phyloP scores from a whole-genome alignment of 2,113 vertebrate genomes.

The Salvelinus fontinalis region DNA sequence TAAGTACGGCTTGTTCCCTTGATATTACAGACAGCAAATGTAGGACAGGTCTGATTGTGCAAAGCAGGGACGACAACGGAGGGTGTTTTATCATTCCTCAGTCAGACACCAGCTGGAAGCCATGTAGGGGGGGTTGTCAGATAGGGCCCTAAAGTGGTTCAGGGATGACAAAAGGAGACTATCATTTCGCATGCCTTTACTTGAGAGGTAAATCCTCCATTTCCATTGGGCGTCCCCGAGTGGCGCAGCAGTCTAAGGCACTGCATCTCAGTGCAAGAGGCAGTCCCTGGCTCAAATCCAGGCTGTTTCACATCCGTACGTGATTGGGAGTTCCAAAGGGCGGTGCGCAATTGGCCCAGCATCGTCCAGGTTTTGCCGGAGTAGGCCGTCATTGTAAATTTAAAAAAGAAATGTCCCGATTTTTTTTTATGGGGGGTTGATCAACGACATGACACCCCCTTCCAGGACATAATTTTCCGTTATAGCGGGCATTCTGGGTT shows the following conservation, averaged over 20 bases:
- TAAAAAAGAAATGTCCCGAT: no score
- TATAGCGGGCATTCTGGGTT: background rate
- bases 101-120: background rate
- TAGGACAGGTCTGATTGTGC: background rate
- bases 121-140: background rate
- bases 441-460: background rate
- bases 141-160: background rate
- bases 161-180: background rate
- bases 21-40: background rate
- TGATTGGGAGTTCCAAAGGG: no score
- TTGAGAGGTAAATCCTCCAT: background rate
- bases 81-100: background rate
- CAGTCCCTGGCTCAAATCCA: no score
- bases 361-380: no score
- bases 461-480: background rate
- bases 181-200: background rate
- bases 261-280: no score
- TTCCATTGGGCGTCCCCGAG: background rate
- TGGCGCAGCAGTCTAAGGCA: no score
- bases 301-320: no score
- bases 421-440: background rate
- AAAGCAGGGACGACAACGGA: background rate
- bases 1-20: background rate
- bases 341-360: no score
- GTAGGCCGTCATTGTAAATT: no score